These are phyloP conservation scores for Rhagonycha fulva DNA, from an alignment of 2,888 invertebrate species.

Conservation along the genomic window DNA sequence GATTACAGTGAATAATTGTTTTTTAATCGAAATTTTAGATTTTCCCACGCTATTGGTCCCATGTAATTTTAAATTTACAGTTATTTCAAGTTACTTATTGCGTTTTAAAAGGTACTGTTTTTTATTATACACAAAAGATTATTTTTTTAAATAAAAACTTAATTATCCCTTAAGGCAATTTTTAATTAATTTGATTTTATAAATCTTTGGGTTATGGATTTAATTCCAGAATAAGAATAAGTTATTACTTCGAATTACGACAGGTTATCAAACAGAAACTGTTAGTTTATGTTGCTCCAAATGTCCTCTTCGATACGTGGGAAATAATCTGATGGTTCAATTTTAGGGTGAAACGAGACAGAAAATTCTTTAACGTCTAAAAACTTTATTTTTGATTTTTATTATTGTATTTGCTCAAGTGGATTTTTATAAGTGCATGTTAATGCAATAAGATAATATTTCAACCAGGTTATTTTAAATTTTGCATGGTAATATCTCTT, in stretches of 20 bases:
- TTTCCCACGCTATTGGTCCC: not conserved
- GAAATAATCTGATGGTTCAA: too few relatives aligned
- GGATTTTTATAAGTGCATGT: too few relatives aligned
- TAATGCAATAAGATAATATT: too few relatives aligned
- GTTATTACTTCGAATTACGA: too few relatives aligned
- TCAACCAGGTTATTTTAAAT: too few relatives aligned
- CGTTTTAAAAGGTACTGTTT: not conserved
- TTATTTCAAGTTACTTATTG: not conserved
- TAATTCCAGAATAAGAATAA: not conserved
- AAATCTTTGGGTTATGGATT: not conserved
- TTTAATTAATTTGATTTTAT: not conserved
- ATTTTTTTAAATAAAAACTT: not conserved
- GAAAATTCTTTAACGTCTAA: too few relatives aligned
- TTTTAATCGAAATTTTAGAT: not conserved
- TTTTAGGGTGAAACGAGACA: too few relatives aligned
- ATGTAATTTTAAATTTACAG: not conserved
- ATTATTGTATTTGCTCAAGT: too few relatives aligned
- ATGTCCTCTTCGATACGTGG: too few relatives aligned
- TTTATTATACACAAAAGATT: not conserved
- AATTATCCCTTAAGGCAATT: not conserved
- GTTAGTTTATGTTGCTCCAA: too few relatives aligned
- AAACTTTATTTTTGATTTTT: too few relatives aligned
- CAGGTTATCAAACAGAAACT: not conserved
- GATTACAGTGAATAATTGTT: not conserved
- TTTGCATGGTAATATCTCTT: too few relatives aligned